These are phyloP conservation scores for Candoia aspera DNA, from an alignment of 2,113 vertebrate genomes.

Conservation along the genomic window DNA sequence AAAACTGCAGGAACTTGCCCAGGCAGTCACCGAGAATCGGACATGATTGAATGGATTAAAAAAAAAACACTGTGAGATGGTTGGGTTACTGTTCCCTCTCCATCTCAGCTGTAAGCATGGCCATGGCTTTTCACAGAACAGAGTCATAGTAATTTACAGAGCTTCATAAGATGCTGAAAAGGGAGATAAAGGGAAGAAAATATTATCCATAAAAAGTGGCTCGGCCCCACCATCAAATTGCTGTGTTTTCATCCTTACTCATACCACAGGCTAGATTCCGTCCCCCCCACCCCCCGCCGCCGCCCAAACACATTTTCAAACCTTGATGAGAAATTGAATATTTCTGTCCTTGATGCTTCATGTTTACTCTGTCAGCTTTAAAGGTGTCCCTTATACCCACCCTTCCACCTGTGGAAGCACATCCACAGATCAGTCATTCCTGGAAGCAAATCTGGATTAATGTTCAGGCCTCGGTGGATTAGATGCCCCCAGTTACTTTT, in stretches of 20 bases:
- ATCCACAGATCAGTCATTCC: not conserved
- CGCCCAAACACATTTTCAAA: not conserved
- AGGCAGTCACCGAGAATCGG: no score
- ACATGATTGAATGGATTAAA: no score
- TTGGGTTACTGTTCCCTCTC: not conserved
- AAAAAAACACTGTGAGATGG: not conserved
- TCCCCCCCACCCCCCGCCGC: no score
- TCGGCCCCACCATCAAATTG: not conserved
- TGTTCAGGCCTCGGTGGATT: not conserved
- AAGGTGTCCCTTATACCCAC: not conserved
- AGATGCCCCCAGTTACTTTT: not conserved
- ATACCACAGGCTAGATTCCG: not conserved
- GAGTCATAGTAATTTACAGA: not conserved
- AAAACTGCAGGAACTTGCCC: no score
- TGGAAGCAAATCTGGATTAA: not conserved
- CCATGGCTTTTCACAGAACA: not conserved
- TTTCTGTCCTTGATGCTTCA: not conserved
- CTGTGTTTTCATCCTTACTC: no score
- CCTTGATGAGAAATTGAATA: not conserved
- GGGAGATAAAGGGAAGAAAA: not conserved
- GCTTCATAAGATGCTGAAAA: not conserved
- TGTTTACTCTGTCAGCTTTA: not conserved
- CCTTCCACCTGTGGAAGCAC: not conserved
- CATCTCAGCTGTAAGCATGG: not conserved
- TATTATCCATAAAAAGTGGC: not conserved